Evolutionary conservation across 2,113 vertebrate genomes (phyloP), one percentile per base, ranked within the genome.

Genomic region (Ceyx cyanopectus): DNA sequence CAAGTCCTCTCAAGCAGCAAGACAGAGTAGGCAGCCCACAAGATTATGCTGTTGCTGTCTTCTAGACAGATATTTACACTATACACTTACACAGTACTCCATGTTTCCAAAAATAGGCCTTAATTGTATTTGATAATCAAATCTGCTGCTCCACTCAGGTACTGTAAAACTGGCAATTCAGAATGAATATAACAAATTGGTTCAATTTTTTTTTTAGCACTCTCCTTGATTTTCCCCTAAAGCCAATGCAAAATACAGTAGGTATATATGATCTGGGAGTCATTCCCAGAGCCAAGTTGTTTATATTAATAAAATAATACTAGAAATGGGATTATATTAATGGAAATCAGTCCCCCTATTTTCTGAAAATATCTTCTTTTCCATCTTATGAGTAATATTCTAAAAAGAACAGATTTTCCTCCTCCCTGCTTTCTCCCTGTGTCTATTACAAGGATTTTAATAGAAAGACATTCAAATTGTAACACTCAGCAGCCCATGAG

Each of bases 241-340:
- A 81, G 50, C 12, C 7, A 54, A 18, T 40, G 23, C 40, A 85
- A 92, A 90, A 79, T 87, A 76, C 9, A 46, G 45, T 37, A 50
- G 18, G 41, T 82, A 85, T 79, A 72, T 58, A 79, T 60, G 78
- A 89, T 85, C 66, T 62, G 56, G 61, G 12, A 86, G 45, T 26
- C 76, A 81, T 74, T 90, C 65, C 61, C 76, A 79, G 67, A 93
- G 62, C 46, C 53, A 86, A 77, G 69, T 76, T 68, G 32, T 70
- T 91, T 93, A 65, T 93, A 91, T 85, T 92, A 95, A 92, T 92
- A 89, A 89, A 93, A 93, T 83, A 85, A 85, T 93, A 73, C 58
- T 65, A 81, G 45, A 85, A 90, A 89, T 89, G 14, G 60, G 85
- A 86, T 95, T 85, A 92, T 58, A 51, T 63, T 92, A 93, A 87